These are phyloP conservation scores for Oreotragus oreotragus DNA, from an alignment of 2,113 vertebrate genomes.

Conservation along the genomic window DNA sequence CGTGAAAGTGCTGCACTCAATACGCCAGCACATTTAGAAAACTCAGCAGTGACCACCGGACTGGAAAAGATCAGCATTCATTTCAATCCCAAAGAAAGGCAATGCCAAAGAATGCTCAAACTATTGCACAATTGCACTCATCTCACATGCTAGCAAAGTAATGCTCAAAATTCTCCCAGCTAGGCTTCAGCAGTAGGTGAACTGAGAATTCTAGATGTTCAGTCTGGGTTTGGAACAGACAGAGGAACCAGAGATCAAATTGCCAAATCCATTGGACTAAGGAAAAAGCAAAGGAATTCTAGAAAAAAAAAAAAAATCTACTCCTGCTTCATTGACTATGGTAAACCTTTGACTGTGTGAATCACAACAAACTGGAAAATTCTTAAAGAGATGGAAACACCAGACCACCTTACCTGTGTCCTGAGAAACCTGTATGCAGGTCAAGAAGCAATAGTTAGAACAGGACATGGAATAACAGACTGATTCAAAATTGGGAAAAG, in stretches of 20 bases:
- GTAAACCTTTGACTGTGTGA: neutral
- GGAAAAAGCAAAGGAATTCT: neutral
- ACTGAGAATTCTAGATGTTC: neutral
- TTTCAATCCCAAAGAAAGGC: neutral
- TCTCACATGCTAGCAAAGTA: neutral
- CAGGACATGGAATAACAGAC: fast-evolving
- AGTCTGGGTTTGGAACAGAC: neutral
- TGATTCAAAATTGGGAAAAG: neutral
- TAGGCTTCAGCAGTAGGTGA: neutral
- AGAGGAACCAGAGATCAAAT: neutral
- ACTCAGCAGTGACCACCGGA: neutral
- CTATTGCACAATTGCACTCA: neutral
- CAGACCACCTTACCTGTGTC: neutral
- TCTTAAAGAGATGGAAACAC: neutral
- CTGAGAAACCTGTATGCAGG: neutral
- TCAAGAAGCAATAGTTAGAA: neutral
- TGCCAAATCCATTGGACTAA: neutral
- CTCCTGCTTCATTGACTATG: neutral
- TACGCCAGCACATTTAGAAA: neutral
- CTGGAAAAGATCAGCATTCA: neutral
- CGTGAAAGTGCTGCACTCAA: neutral
- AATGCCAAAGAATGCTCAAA: neutral
- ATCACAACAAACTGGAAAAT: neutral
- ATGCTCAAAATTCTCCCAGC: neutral
- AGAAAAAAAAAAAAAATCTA: neutral